Evolutionary conservation across 2,797 vertebrate species (phyloP).

Genomic region (Lophura swinhoii): DNA sequence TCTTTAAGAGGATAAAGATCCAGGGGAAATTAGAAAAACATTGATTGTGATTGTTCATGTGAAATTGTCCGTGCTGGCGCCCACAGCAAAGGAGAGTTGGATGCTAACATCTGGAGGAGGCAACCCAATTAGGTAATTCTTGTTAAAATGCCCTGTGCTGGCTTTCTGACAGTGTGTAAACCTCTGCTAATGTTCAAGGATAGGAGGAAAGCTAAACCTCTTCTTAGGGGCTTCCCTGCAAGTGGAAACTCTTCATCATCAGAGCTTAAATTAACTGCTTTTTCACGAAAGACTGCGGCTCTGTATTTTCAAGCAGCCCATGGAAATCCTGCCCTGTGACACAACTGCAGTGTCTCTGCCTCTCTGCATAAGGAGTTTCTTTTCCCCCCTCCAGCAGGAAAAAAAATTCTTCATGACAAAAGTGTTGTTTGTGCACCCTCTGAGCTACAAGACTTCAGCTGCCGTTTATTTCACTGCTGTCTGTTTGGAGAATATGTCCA

Average conservation of each 20-base stretch:
- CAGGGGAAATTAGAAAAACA: not conserved
- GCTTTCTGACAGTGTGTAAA: not conserved
- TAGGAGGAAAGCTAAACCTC: not conserved
- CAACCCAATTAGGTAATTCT: not conserved
- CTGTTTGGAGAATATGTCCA: not conserved
- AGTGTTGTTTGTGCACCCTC: not conserved
- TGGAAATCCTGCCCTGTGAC: not conserved
- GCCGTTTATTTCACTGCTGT: not conserved
- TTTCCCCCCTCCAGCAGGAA: not conserved
- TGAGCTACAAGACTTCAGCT: not conserved
- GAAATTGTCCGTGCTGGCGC: not conserved
- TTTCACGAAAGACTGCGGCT: not conserved
- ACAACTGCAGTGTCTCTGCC: not conserved
- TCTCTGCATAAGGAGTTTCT: not conserved
- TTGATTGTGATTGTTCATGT: not conserved
- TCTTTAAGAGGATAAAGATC: not conserved
- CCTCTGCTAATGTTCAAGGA: not conserved
- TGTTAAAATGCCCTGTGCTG: accelerated
- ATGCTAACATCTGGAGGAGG: not conserved
- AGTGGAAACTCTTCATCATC: not conserved
- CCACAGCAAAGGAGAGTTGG: not conserved
- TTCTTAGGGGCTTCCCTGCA: not conserved
- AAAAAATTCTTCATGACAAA: not conserved
- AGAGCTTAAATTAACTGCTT: not conserved
- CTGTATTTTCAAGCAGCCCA: not conserved